phyloP scores from a whole-genome alignment of 2,113 vertebrate species.

The Trinectes maculatus region DNA sequence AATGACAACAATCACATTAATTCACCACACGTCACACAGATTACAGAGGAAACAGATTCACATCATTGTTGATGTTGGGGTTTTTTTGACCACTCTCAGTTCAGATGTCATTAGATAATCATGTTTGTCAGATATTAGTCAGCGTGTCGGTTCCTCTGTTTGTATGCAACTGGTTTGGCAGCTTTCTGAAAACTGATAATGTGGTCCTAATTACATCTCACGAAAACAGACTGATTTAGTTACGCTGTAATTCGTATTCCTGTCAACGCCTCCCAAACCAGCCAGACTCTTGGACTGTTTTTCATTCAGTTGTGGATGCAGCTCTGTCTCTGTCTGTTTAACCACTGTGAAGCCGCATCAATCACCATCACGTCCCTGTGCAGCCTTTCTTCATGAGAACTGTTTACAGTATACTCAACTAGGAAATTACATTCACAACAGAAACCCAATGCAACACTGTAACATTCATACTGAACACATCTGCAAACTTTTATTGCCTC shows the following conservation, averaged over 20 bases:
- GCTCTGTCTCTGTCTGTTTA: not conserved
- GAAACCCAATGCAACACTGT: not conserved
- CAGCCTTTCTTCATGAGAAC: not conserved
- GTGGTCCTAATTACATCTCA: slow-evolving; percentile 1
- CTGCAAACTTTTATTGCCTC: not conserved
- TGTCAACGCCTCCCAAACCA: slow-evolving; percentile 1
- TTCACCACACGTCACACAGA: not conserved
- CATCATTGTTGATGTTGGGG: not conserved
- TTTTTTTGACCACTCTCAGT: too few relatives aligned
- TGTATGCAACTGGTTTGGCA: not conserved
- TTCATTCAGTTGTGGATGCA: not conserved
- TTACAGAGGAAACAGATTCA: not conserved
- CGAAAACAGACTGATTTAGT: not conserved
- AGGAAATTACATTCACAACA: not conserved
- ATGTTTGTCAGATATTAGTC: not conserved
- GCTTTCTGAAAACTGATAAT: not conserved
- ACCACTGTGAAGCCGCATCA: not conserved
- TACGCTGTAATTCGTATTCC: not conserved
- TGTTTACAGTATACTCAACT: not conserved
- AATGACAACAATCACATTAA: too few relatives aligned
- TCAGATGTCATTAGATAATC: not conserved
- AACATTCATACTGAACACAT: not conserved
- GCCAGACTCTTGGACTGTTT: not conserved
- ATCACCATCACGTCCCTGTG: not conserved
- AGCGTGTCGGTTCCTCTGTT: not conserved